These are phyloP conservation scores for Netelia inedita DNA, from an alignment of 2,888 invertebrate genomes.

Conservation along the genomic window DNA sequence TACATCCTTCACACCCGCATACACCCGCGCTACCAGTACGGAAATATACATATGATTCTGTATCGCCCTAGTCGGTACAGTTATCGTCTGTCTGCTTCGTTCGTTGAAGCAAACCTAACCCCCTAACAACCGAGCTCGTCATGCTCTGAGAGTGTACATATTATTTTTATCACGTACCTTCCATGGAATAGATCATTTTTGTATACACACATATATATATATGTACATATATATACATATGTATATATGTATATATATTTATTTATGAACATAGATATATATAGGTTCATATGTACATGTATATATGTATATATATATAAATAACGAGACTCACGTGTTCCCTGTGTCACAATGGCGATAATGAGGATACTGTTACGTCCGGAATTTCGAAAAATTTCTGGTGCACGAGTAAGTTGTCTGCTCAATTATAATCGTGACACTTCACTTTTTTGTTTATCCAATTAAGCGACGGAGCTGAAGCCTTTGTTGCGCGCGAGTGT, in stretches of 20 bases:
- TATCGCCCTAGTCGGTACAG: conserved; percentile 37
- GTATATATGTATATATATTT: conserved; percentile 36
- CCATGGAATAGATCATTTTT: conserved; percentile 38
- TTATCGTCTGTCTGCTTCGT: conserved; percentile 45
- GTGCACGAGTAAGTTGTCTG: conserved; percentile 80
- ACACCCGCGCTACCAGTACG: not conserved
- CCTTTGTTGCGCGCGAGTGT: not conserved
- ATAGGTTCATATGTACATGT: conserved; percentile 35
- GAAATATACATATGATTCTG: not conserved
- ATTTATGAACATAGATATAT: conserved; percentile 27
- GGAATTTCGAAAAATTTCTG: conserved; percentile 77
- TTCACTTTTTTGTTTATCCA: conserved; percentile 43
- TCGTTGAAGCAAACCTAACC: conserved; percentile 59
- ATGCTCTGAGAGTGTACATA: conserved; percentile 41
- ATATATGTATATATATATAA: conserved; percentile 41
- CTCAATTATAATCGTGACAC: conserved; percentile 38
- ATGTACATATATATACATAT: conserved; percentile 3
- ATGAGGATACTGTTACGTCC: conserved; percentile 80
- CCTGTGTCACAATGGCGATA: conserved; percentile 76
- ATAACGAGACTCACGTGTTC: not conserved
- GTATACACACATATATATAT: conserved; percentile 10
- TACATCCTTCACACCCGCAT: not conserved
- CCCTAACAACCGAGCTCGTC: conserved; percentile 28
- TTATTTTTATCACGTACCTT: conserved; percentile 4
- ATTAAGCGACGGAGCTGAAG: not conserved